Conservation (phyloP, 2,113 vertebrate genomes). For the Erpornis zantholeuca region DNA sequence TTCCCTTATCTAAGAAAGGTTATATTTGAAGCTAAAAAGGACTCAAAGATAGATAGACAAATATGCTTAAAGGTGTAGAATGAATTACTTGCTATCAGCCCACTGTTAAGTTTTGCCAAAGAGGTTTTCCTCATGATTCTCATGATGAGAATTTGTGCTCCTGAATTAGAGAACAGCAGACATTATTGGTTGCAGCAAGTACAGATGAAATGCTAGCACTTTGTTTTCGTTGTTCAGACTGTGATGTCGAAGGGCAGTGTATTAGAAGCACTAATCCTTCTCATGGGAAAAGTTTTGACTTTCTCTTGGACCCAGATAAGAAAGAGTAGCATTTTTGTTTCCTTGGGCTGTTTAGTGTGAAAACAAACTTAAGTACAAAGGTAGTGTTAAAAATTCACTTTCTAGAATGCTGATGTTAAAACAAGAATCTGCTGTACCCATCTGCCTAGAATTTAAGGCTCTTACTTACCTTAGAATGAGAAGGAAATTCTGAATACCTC, state of each 20-base stretch:
- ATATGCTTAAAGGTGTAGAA: neutral
- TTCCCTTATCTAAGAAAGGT: neutral
- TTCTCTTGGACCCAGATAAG: neutral
- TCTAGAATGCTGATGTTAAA: neutral
- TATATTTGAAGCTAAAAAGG: neutral
- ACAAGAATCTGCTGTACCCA: neutral
- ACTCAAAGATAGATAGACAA: neutral
- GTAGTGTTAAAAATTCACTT: neutral
- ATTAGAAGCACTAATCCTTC: neutral
- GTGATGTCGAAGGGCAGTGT: neutral
- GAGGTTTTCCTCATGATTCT: neutral
- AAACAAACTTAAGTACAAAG: neutral
- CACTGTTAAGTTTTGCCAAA: neutral
- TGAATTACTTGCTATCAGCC: neutral
- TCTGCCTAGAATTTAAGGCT: neutral
- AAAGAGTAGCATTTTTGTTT: neutral
- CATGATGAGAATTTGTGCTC: neutral
- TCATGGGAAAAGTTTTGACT: neutral
- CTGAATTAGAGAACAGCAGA: slow-evolving; percentile 7
- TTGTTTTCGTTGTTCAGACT: slow-evolving; percentile 12
- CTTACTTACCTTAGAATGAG: neutral
- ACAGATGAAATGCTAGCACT: slow-evolving; percentile 2
- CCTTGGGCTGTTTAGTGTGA: neutral
- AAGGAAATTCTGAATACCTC: neutral
- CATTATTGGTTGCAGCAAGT: neutral